These are phyloP conservation scores for Craseonycteris thonglongyai DNA, from an alignment of 2,113 vertebrate species.

Conservation along the genomic window DNA sequence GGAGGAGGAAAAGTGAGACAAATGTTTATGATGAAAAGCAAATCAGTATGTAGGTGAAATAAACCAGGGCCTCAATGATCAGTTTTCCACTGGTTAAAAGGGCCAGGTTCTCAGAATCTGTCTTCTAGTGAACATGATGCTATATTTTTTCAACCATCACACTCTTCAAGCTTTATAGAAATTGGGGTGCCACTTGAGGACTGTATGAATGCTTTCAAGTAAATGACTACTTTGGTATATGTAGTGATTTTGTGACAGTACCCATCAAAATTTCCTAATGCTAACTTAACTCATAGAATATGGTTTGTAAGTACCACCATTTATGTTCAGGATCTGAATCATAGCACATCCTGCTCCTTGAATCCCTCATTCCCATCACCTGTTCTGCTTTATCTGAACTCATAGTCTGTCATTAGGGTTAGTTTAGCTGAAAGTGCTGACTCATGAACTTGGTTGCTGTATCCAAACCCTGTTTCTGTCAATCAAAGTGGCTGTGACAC, in stretches of 20 bases:
- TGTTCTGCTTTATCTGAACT: neutral
- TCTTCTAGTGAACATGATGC: neutral
- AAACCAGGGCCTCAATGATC: neutral
- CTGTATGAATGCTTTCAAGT: neutral
- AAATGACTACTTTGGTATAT: neutral
- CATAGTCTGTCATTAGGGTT: no score
- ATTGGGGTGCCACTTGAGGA: neutral
- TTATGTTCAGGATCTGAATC: neutral
- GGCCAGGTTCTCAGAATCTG: neutral
- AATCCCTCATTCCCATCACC: neutral
- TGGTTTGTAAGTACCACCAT: neutral
- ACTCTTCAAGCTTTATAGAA: neutral
- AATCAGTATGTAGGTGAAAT: neutral
- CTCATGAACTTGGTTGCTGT: accelerated
- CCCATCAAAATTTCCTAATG: no score
- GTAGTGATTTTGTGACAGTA: neutral
- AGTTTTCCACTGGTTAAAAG: neutral
- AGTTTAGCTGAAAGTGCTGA: accelerated
- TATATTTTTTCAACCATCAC: neutral
- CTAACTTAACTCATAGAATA: neutral
- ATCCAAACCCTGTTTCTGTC: neutral
- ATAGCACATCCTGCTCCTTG: neutral
- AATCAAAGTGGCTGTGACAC: neutral
- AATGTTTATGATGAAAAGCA: neutral
- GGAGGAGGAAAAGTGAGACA: neutral